These are phyloP conservation scores for Theristicus caerulescens DNA, from an alignment of 2,113 vertebrate species.

Conservation along the genomic window DNA sequence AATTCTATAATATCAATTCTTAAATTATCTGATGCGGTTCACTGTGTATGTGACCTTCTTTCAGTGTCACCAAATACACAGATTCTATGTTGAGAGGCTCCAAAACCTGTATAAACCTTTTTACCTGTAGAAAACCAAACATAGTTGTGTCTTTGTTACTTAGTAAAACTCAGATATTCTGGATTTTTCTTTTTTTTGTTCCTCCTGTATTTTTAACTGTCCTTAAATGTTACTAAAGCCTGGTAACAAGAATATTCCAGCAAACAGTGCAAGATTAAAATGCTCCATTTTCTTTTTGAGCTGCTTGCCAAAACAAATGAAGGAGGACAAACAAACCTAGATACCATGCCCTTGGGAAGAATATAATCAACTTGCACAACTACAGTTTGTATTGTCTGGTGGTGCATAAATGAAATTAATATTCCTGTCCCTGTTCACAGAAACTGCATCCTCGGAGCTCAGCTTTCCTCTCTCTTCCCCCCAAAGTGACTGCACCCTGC, in stretches of 20 bases:
- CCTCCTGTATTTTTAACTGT: not conserved
- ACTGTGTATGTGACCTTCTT: not conserved
- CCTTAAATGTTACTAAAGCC: not conserved
- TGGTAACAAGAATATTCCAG: not conserved
- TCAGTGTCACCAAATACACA: not conserved
- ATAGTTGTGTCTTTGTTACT: not conserved
- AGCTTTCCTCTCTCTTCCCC: not conserved
- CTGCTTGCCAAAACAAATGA: conserved; percentile 20
- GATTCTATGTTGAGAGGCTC: not conserved
- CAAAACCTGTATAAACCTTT: not conserved
- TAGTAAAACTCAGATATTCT: not conserved
- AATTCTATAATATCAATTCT: not conserved
- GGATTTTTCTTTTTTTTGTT: not conserved
- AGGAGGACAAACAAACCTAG: conserved; percentile 27
- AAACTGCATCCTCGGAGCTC: not conserved
- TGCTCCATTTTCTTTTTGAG: not conserved
- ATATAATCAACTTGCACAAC: not conserved
- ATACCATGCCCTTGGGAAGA: not conserved
- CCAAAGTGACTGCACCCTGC: not conserved
- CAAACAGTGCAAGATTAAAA: not conserved
- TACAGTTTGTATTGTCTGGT: not conserved
- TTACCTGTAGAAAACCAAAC: not conserved
- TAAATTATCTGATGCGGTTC: not conserved
- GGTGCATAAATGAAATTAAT: not conserved
- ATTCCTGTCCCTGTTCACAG: not conserved